phyloP scores from a whole-genome alignment of 2,888 invertebrate species.

The Latrodectus hesperus region DNA sequence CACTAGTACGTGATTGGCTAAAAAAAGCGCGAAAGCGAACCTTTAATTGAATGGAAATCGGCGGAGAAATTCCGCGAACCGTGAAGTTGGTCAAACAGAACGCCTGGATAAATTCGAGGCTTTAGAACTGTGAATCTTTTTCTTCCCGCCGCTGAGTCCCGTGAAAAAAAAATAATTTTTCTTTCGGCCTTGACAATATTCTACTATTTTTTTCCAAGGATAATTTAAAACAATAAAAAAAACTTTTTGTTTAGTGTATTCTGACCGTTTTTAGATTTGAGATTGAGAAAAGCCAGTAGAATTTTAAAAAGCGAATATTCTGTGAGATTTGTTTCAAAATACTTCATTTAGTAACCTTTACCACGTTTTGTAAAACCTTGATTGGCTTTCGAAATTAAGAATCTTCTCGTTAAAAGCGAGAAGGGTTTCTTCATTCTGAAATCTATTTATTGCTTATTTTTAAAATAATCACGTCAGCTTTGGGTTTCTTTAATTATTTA shows the following conservation, averaged over 20 bases:
- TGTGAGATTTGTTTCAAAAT: neutral
- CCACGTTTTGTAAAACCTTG: too few species aligned
- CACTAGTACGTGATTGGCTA: conserved; percentile 28
- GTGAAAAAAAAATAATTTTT: conserved; percentile 26
- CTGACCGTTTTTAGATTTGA: neutral
- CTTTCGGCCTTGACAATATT: conserved; percentile 17
- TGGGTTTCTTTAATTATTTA: too few species aligned
- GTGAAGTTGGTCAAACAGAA: conserved; percentile 59
- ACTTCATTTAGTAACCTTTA: too few species aligned
- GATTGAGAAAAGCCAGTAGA: neutral
- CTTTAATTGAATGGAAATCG: conserved; percentile 68
- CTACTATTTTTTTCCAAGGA: neutral
- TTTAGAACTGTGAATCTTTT: conserved; percentile 11
- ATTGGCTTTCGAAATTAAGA: too few species aligned
- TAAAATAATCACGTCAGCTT: too few species aligned
- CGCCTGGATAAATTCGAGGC: conserved; percentile 29
- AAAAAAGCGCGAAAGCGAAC: conserved; percentile 62
- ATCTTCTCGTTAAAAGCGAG: too few species aligned
- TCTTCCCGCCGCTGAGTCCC: conserved; percentile 14
- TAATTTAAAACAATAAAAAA: conserved; percentile 6
- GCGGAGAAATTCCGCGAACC: conserved; percentile 22
- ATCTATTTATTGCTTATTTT: too few species aligned
- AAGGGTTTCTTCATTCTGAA: too few species aligned
- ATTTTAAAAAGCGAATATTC: neutral
- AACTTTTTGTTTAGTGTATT: neutral